Percentiles rank a stretch among this genome's conserved stretches.
These are phyloP conservation scores for Aurelia sp. DNA, from an alignment of 30 jellyfish, hydroid and myxozoan genomes.

Conservation along the genomic window DNA sequence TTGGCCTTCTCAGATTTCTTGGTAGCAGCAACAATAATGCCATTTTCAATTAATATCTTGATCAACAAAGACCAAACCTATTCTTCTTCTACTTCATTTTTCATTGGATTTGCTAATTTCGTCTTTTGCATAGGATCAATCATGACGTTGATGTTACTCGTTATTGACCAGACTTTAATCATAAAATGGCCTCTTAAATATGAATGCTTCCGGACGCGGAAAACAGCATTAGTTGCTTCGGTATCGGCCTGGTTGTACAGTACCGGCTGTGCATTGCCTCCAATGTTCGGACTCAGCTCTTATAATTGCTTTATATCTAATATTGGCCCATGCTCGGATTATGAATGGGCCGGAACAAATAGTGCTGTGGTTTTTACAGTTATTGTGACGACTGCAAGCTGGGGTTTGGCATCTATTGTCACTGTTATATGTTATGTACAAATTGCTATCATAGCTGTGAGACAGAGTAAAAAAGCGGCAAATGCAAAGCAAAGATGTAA, in stretches of 20 bases:
- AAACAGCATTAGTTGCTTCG: constrained; percentile 9
- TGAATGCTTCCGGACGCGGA: constrained; percentile 23
- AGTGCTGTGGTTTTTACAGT: constrained; percentile 37
- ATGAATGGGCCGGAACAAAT: constrained; percentile 66
- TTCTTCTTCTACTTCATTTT: neutral
- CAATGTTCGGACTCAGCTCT: constrained; percentile 67
- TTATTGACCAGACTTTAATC: constrained; percentile 43
- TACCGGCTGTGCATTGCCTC: constrained; percentile 65
- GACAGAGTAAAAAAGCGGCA: constrained; percentile 11
- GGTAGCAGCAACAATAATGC: constrained; percentile 31
- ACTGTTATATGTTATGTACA: constrained; percentile 43
- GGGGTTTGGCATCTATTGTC: constrained; percentile 62
- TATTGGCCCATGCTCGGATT: constrained; percentile 47
- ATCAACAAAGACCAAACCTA: constrained; percentile 3
- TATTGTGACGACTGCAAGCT: constrained; percentile 30
- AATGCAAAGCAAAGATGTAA: neutral
- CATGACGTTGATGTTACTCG: constrained; percentile 59
- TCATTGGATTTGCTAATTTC: constrained; percentile 65
- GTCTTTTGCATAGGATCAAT: constrained; percentile 70
- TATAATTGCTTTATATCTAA: constrained; percentile 52
- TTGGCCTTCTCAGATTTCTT: constrained; percentile 62
- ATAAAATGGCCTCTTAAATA: constrained; percentile 57
- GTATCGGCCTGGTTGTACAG: constrained; percentile 51
- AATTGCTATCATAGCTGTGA: constrained; percentile 45
- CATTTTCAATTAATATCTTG: constrained; percentile 43